Evolutionary conservation across 2,113 vertebrate species (phyloP), one percentile per base, ranked within the genome.

Genomic region (Melanocharis versteri): DNA sequence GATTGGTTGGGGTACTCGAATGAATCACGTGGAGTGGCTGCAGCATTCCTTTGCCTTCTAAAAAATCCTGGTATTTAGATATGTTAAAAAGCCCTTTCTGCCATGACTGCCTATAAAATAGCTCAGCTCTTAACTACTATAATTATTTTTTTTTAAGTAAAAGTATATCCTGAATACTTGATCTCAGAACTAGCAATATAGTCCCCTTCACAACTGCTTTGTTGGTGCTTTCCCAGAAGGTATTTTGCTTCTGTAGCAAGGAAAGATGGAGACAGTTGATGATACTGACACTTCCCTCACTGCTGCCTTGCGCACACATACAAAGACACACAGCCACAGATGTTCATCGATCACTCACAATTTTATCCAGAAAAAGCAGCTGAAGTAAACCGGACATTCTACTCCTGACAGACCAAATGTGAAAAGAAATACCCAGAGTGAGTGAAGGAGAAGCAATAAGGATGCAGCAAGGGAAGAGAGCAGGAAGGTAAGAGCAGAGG

Each of bases 21-120:
- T 37, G 12, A 48, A 7, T 24, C 53, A 30, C 0, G 0, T 6
- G 16, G 4, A 27, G 12, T 0, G 4, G 0, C 1, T 42, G 53
- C 44, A 73, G 24, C 28, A 64, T 6, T 50, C 11, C 28, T 39
- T 4, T 44, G 35, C 39, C 27, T n/a, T 54, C 44, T 6, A 28
- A 44, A 90, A 88, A 53, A 11, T 3, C 7, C 45, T 6, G 7
- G 2, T 18, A 58, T 60, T 83, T 47, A 76, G 16, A 37, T 0
- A 11, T 33, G 35, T 33, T 85, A 54, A 81, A 51, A 75, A 75
- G 30, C 13, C 30, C 51, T 79, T 70, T 70, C 62, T 79, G 47
- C 57, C 79, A 14, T 13, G 18, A 35, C n/a, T 69, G 57, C 30
- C 39, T 42, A 28, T 28, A 33, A 72, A 85, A 79, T 1, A 75